Base-by-base conservation (phyloP, 2,797 vertebrate genomes). In the Delichon dasypus region DNA sequence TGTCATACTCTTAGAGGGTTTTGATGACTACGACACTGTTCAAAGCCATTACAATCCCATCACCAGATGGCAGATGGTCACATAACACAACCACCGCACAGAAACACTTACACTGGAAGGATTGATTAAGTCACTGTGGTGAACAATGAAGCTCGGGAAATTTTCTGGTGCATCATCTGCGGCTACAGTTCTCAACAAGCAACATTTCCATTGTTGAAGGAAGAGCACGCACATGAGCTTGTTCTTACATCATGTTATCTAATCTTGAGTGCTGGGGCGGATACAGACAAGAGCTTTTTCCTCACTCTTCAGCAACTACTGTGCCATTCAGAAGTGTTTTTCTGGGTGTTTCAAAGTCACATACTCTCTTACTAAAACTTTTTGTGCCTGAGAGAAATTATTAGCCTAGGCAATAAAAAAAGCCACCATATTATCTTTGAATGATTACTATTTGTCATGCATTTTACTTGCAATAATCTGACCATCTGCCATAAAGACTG, bases 11-110 rank as follows among this genome's bases (percentile, higher is more conserved):
- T 71, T 93, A 90, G 83, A 84, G 82, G 61, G 38, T 64, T 95
- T 95, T 85, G 57, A 94, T 90, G 79, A 89, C 51, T 91, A 47
- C 2, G 3, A 38, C 47, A 21, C 54, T 95, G 80, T 90, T 81
- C 64, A 96, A 96, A 96, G 71, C 64, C 77, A 88, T 88, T 94
- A 94, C 82, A 93, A 92, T 67, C 92, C 82, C 89, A 97, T 97
- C 85, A 96, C 67, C 64, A 96, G 87, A 81, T 85, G 88, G 93
- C 86, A 90, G 79, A 90, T 58, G 85, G 95, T 97, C 96, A 96
- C 62, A 78, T 88, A 94, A 84, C 84, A 96, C 94, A 90, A 75
- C 55, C 45, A 94, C 72, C 84, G 88, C 92, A 89, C 57, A 96
- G 73, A 93, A 93, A 95, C 76, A 95, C 73, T 96, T 91, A 78